Base-by-base conservation (phyloP, 2,797 vertebrate genomes). In the Chromobotia macracanthus region DNA sequence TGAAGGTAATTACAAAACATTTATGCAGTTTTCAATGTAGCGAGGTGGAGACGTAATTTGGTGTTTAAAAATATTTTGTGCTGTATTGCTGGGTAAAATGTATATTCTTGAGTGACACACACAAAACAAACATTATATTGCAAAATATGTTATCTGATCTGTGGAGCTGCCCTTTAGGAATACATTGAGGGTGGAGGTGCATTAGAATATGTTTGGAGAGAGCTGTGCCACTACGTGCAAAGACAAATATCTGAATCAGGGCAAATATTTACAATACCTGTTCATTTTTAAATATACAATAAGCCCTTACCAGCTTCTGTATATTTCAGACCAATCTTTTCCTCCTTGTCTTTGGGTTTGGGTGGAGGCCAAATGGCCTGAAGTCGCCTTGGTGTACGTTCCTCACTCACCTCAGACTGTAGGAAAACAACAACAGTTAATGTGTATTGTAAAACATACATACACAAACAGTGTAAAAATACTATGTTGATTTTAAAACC, bases 261-360 rank as follows among this genome's bases (percentile, higher is more conserved):
- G 80, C 86, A 89, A 88, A 91, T 80, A 89, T 67, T 81, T 64
- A 77, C 65, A 58, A 46, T 58, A 38, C 46, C 74, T 31, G 56
- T 35, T 58, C 51, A 25, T 51, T 46, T 68, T 15, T 9, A 5
- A 68, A 25, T 70, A 46, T 55, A 65, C 28, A 58, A 2, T 41
- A 13, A 48, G 19, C 28, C 11, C 84, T 71, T 87, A 99, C 97
- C 97, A 95, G 96, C 97, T 95, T 99, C 97, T 16, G 97, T 97
- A 86, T 99, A 99, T 89, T 97, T 99, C 64, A 99, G 89, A 75
- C 97, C 97, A 81, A 98, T 93, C 90, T 96, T 97, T 80, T 96
- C 94, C 87, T 95, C 94, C 84, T 94, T 86, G 0, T 96, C 92
- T 51, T 94, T 95, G 69, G 95, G 88, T 88, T 94, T 95, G 50